These are phyloP conservation scores for Rhyacichthys aspro DNA, from an alignment of 2,797 vertebrate genomes.

Conservation along the genomic window DNA sequence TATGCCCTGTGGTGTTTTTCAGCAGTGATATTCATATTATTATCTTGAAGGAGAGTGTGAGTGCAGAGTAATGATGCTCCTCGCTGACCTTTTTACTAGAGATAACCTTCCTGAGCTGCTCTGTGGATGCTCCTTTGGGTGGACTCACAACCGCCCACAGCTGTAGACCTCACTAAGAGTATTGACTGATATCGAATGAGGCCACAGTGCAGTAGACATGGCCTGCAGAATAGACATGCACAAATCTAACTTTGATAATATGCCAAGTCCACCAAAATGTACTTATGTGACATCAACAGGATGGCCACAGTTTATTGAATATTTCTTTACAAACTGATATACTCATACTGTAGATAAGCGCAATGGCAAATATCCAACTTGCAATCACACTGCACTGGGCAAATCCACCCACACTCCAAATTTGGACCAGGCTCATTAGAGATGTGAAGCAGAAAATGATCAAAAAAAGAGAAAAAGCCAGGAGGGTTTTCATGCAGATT, in stretches of 20 bases:
- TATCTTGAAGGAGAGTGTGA: constrained; percentile 43
- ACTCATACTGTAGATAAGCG: constrained; percentile 4
- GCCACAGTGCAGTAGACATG: neutral
- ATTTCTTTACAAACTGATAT: neutral
- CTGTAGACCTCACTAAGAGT: constrained; percentile 31
- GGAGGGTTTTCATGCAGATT: constrained; percentile 75
- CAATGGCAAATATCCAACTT: constrained; percentile 21
- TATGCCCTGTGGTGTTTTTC: constrained; percentile 11
- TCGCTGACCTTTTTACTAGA: constrained; percentile 56
- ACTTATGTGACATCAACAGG: neutral
- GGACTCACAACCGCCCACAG: constrained; percentile 25
- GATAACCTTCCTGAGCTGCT: constrained; percentile 52
- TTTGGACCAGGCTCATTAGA: constrained; percentile 61
- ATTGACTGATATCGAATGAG: constrained; percentile 50
- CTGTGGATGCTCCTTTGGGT: constrained; percentile 37
- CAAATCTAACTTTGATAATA: neutral
- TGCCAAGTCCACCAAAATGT: neutral
- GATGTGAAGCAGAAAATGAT: constrained; percentile 69
- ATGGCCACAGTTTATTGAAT: no score
- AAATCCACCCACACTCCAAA: constrained; percentile 23
- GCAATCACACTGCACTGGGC: neutral
- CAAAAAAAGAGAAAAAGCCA: constrained; percentile 50
- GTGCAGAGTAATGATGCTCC: constrained; percentile 54
- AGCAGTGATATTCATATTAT: constrained; percentile 44
- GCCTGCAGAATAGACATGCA: constrained; percentile 15